Evolutionary conservation across 2,888 invertebrate species (phyloP).

Genomic region (Cephalotes varians): DNA sequence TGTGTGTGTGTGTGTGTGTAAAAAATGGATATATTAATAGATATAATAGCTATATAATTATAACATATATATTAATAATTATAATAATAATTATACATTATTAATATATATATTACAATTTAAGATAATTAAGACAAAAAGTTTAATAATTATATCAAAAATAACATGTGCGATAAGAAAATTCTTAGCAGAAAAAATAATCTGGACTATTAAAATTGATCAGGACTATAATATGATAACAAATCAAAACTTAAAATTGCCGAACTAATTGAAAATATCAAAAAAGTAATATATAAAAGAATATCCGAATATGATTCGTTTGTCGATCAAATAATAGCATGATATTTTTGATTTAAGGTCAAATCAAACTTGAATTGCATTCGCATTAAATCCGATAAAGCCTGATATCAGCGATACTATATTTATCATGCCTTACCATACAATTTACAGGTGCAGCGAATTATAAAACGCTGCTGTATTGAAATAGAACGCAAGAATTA

Average conservation of each 20-base stretch:
- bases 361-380: slow-evolving; percentile 16
- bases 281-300: neutral
- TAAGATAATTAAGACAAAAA: neutral
- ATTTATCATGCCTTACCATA: slow-evolving; percentile 36
- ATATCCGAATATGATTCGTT: neutral
- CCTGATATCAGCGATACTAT: slow-evolving; percentile 39
- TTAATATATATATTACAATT: neutral
- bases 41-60: no score
- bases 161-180: neutral
- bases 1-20: no score
- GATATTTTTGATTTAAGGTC: neutral
- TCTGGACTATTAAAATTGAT: neutral
- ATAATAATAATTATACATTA: no score
- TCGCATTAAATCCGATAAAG: slow-evolving; percentile 60
- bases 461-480: slow-evolving; percentile 57
- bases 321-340: neutral
- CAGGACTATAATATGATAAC: neutral
- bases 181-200: neutral
- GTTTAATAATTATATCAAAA: neutral
- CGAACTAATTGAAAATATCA: neutral
- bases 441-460: slow-evolving; percentile 55
- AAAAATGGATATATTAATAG: no score
- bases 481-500: slow-evolving; percentile 49
- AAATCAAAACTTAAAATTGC: neutral
- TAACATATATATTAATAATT: no score